These are phyloP conservation scores for Sinelater perroti DNA, from an alignment of 2,888 invertebrate species.

Conservation along the genomic window DNA sequence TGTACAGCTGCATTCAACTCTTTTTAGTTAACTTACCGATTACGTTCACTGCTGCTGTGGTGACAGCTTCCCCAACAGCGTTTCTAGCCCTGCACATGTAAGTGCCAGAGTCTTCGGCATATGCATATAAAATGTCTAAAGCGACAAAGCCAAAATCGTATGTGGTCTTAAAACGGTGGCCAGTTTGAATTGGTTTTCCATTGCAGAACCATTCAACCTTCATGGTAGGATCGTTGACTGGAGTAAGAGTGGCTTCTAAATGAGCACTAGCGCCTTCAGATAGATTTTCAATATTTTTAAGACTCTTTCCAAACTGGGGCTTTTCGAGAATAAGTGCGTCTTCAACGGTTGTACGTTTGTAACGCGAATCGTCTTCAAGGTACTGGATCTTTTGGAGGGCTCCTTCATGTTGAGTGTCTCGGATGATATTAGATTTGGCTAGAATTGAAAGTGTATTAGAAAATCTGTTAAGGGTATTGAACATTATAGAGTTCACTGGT, in stretches of 20 bases:
- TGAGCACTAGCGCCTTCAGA: constrained; percentile 90
- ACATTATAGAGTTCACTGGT: not conserved
- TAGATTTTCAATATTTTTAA: constrained; percentile 84
- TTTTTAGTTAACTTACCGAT: constrained; percentile 68
- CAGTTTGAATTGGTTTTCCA: constrained; percentile 90
- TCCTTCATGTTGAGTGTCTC: constrained; percentile 92
- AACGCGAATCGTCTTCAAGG: constrained; percentile 85
- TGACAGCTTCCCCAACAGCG: constrained; percentile 94
- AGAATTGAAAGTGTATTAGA: constrained; percentile 54
- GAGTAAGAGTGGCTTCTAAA: constrained; percentile 93
- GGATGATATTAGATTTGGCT: constrained; percentile 85
- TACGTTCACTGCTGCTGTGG: constrained; percentile 88
- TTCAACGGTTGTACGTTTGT: constrained; percentile 75
- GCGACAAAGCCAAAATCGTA: constrained; percentile 98
- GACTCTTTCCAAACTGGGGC: constrained; percentile 87
- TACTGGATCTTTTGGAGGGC: constrained; percentile 91
- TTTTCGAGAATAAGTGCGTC: constrained; percentile 82
- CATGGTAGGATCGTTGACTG: constrained; percentile 98
- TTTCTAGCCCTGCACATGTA: constrained; percentile 97
- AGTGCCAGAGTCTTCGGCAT: constrained; percentile 95
- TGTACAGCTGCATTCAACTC: not conserved
- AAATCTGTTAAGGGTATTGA: too few species aligned
- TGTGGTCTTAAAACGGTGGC: constrained; percentile 94
- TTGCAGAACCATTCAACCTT: constrained; percentile 98
- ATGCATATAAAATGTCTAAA: constrained; percentile 94